A percentile compares a stretch with the other conserved stretches of the same genome.
These are phyloP conservation scores for Epirrhoe alternata DNA, from an alignment of 2,888 invertebrate species.

Conservation along the genomic window DNA sequence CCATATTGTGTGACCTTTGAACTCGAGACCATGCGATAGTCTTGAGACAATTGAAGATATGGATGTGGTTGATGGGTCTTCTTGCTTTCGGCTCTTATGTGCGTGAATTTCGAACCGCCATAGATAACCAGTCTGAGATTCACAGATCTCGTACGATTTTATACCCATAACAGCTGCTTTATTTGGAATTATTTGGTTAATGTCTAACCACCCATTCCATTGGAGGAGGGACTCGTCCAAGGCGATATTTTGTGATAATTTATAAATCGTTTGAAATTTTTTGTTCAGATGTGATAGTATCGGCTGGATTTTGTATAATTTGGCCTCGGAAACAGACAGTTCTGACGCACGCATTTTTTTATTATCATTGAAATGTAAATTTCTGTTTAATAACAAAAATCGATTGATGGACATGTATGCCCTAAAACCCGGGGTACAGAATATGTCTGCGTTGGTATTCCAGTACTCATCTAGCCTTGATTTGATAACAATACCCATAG, in stretches of 20 bases:
- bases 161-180: conserved; percentile 18
- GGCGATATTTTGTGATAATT: conserved; percentile 5
- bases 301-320: conserved; percentile 5
- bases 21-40: too few relatives aligned
- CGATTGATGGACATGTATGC: too few relatives aligned
- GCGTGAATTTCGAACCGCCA: conserved; percentile 20
- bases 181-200: conserved; percentile 29
- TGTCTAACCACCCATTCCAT: conserved; percentile 24
- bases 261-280: not conserved
- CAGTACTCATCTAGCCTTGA: too few relatives aligned
- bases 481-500: too few relatives aligned
- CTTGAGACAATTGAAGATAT: too few relatives aligned
- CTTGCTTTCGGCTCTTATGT: too few relatives aligned
- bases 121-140: conserved; percentile 19
- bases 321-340: not conserved
- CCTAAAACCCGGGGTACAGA: too few relatives aligned
- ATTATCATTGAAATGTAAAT: not conserved
- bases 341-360: not conserved
- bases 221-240: conserved; percentile 22
- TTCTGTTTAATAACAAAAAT: not conserved
- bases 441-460: too few relatives aligned
- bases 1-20: too few relatives aligned
- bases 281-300: not conserved
- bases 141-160: conserved; percentile 18
- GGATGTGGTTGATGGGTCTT: too few relatives aligned